A percentile compares a stretch with the other conserved stretches of the same genome.
These are phyloP conservation scores for Sceloporus tristichus DNA, from an alignment of 2,113 vertebrate species.

Conservation along the genomic window DNA sequence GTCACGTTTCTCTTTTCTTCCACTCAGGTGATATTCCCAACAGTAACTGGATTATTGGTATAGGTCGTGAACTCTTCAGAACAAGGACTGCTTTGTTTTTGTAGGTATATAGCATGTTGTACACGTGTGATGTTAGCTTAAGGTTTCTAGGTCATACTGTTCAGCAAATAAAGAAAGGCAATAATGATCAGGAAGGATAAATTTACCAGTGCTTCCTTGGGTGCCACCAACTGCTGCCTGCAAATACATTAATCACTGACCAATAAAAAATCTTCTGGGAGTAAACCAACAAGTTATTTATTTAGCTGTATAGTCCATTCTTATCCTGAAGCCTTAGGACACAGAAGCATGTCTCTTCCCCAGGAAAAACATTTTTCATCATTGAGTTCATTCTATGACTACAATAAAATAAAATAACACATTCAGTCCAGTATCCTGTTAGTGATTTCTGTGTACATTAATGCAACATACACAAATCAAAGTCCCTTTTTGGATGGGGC, in stretches of 20 bases:
- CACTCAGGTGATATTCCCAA: constrained; percentile 34
- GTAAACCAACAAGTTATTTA: background rate
- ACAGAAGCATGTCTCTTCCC: background rate
- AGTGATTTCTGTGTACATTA: no score
- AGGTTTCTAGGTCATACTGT: constrained; percentile 50
- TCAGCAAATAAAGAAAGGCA: constrained; percentile 44
- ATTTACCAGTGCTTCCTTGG: constrained; percentile 48
- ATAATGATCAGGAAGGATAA: constrained; percentile 41
- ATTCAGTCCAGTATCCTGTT: no score
- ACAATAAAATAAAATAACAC: background rate
- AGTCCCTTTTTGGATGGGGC: no score
- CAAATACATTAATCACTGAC: background rate
- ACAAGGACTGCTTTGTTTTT: constrained; percentile 19
- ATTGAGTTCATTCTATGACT: background rate
- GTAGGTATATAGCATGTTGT: background rate
- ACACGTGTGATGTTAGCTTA: constrained; percentile 14
- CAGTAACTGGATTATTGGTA: constrained; percentile 40
- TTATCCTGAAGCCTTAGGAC: background rate
- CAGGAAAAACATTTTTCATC: background rate
- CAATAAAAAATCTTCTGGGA: constrained; percentile 15
- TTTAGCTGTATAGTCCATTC: background rate
- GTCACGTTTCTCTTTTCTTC: constrained; percentile 15
- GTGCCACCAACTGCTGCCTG: constrained; percentile 29
- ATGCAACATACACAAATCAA: no score
- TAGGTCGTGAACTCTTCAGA: constrained; percentile 51